A percentile compares a stretch with the other conserved stretches of the same genome.
phyloP scores from a whole-genome alignment of 1,140 invertebrate genomes.

The Neodiprion lecontei region DNA sequence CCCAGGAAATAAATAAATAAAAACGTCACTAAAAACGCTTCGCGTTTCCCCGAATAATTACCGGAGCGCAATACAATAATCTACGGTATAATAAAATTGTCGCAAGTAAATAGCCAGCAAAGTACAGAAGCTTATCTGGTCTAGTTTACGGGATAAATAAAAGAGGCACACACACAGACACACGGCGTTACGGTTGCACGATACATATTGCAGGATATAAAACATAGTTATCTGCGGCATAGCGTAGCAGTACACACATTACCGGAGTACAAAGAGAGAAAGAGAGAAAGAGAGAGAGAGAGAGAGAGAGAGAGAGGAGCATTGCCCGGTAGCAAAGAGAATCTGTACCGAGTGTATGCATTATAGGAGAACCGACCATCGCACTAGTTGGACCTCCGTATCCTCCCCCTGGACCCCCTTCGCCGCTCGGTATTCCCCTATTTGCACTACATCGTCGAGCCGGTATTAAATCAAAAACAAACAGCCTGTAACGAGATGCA shows the following conservation, averaged over 20 bases:
- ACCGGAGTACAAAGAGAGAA: not conserved
- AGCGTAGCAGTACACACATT: not conserved
- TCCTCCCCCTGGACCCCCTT: not conserved
- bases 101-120: not conserved
- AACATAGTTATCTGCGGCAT: not conserved
- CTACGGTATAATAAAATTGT: not conserved
- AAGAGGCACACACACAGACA: no score
- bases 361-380: not conserved
- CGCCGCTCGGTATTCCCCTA: not conserved
- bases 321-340: not conserved
- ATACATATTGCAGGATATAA: not conserved
- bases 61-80: no score
- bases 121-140: not conserved
- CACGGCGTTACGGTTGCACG: not conserved
- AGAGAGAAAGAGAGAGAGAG: no score
- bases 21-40: no score
- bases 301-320: not conserved
- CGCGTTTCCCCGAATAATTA: no score
- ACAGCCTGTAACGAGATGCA: conserved; percentile 4
- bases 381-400: not conserved
- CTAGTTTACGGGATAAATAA: not conserved
- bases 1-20: no score
- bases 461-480: conserved; percentile 3
- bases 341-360: not conserved
- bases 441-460: conserved; percentile 1